A percentile compares a stretch with the other conserved stretches of the same genome.
Conservation (phyloP, 2,888 invertebrate genomes). For the Orthosia cruda region DNA sequence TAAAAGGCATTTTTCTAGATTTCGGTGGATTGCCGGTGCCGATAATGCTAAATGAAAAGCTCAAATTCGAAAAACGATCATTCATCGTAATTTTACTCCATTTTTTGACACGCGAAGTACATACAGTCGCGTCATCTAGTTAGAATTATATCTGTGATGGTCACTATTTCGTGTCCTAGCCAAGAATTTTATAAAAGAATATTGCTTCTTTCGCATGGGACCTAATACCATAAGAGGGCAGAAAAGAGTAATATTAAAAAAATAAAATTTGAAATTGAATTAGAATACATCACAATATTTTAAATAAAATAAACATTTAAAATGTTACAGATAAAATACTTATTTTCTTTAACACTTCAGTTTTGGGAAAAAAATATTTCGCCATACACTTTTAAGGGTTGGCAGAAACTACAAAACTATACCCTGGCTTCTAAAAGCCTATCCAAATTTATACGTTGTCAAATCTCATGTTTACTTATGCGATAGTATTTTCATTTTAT, state of each 20-base stretch:
- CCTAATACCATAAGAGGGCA: background rate
- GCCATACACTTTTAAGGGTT: background rate
- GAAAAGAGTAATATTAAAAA: background rate
- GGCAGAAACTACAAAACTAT: conserved; percentile 2
- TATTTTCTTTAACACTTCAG: background rate
- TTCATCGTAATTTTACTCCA: too few species aligned
- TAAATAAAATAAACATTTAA: background rate
- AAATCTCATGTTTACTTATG: background rate
- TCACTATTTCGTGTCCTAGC: background rate
- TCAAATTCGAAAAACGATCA: too few species aligned
- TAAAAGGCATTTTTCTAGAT: too few species aligned
- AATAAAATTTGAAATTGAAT: background rate
- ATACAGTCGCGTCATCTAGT: too few species aligned
- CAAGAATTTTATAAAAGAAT: background rate
- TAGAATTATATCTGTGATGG: too few species aligned
- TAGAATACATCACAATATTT: background rate
- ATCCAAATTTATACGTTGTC: background rate
- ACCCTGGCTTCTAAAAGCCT: background rate
- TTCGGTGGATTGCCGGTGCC: too few species aligned
- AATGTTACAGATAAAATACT: background rate
- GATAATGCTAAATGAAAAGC: too few species aligned
- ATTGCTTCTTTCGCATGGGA: background rate
- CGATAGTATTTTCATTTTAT: too few species aligned
- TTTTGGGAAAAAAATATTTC: background rate
- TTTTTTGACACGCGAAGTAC: too few species aligned